Conservation (phyloP, 2,113 vertebrate species). For the Psilopsiagon aymara region DNA sequence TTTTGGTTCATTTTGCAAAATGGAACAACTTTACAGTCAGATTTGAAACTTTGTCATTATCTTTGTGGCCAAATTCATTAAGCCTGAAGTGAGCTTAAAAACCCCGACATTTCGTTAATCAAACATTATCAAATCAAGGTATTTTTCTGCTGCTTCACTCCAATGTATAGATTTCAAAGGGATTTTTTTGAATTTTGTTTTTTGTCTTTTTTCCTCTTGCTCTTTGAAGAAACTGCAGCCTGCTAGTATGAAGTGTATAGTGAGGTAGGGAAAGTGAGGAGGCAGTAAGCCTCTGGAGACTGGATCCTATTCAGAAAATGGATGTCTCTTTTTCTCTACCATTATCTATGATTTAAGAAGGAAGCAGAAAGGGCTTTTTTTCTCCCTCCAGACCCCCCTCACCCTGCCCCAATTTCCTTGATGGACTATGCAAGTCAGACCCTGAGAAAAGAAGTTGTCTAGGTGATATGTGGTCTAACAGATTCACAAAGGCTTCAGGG, state of each 20-base stretch:
- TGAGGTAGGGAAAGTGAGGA: background rate
- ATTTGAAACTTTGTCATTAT: background rate
- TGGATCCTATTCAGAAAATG: background rate
- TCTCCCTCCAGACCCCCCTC: background rate
- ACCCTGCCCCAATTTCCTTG: background rate
- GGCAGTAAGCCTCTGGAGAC: background rate
- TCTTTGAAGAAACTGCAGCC: background rate
- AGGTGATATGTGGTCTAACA: background rate
- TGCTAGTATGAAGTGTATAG: background rate
- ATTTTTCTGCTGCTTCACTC: background rate
- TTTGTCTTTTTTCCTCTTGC: background rate
- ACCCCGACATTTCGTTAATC: accelerated
- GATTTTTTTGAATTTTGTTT: background rate
- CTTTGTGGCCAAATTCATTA: background rate
- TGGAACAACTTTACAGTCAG: background rate
- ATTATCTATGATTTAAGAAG: background rate
- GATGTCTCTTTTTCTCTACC: background rate
- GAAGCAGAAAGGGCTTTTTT: background rate
- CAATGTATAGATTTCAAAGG: background rate
- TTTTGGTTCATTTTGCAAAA: background rate
- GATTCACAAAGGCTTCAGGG: background rate
- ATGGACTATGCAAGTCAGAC: background rate
- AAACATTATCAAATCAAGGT: background rate
- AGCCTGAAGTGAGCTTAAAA: background rate
- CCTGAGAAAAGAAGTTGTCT: background rate